Base-by-base conservation (phyloP, 2,113 vertebrate species). In the Myrmophylax atrothorax region DNA sequence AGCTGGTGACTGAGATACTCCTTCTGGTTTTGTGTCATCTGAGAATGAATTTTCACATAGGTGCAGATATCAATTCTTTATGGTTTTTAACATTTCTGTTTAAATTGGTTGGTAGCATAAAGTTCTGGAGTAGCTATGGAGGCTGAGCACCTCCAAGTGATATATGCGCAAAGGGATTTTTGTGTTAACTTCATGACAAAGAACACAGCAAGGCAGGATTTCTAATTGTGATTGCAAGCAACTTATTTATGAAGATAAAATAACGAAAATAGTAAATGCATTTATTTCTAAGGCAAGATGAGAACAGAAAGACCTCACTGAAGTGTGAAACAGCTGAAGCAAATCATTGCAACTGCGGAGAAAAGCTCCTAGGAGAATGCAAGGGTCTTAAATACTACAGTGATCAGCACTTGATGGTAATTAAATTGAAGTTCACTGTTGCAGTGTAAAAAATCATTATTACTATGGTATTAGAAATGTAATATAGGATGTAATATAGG, bases 361-460 rank as follows among this genome's bases (percentile, higher is more conserved):
- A 87, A 95, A 89, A 89, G 0, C 77, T 96, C 70, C 52, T 85
- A 84, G 37, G 62, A 93, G 89, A 80, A n/a, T 83, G 82, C 14
- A 91, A 96, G 55, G 46, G 26, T 78, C 62, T 95, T 90, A 94
- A 96, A 89, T 89, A 82, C 63, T 87, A 82, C 44, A 77, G 28
- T 88, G 60, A 93, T 92, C 49, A 89, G 55, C 62, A 84, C 15
- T 46, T 75, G 59, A 81, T 68, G 9, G 53, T 59, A 97, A 97
- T 95, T 96, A 91, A 97, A 97, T 95, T 93, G 94, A 93, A 94
- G 49, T 80, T 90, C 35, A 81, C 25, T 64, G 64, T 94, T 84
- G 59, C 37, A 82, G 35, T 77, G 28, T 26, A 83, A 14, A 47
- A 89, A 91, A 85, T 83, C 46, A 35, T 84, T 37, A 89, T 84